Conservation (phyloP, 92 coral and sea anemone species). For the Porites rus region DNA sequence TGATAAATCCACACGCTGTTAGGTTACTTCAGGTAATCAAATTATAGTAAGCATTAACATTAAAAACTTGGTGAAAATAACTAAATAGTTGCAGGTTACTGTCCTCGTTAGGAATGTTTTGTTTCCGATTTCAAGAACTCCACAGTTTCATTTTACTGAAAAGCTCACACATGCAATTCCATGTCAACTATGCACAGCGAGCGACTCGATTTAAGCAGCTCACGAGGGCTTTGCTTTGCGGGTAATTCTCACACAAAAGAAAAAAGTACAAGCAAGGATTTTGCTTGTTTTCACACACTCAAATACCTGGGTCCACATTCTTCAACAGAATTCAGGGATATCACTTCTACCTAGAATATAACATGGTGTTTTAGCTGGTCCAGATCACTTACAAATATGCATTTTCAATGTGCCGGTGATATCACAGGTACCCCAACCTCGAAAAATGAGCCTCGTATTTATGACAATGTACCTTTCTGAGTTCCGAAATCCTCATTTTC, state of each 20-base stretch:
- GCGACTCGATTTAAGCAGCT: not conserved
- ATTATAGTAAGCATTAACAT: not conserved
- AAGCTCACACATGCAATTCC: not conserved
- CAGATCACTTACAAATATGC: conserved; percentile 13
- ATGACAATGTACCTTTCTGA: no score
- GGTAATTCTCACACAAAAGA: conserved; percentile 4
- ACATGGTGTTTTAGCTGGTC: conserved; percentile 49
- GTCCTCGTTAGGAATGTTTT: not conserved
- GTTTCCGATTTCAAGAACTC: no score
- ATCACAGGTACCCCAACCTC: not conserved
- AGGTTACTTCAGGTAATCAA: not conserved
- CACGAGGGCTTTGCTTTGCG: not conserved
- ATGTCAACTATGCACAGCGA: not conserved
- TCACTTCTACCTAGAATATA: conserved; percentile 48
- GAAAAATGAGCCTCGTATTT: no score
- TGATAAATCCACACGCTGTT: no score
- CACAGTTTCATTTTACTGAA: no score
- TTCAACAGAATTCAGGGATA: conserved; percentile 22
- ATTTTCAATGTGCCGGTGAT: conserved; percentile 17
- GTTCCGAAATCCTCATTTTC: no score
- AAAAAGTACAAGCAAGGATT: conserved; percentile 25
- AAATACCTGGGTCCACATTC: conserved; percentile 44
- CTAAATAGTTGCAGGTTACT: not conserved
- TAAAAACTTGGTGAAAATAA: not conserved
- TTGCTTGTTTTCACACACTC: conserved; percentile 50